A percentile compares a stretch with the other conserved stretches of the same genome.
phyloP scores from a whole-genome alignment of 1,140 invertebrate genomes.

The Nylanderia fulva region DNA sequence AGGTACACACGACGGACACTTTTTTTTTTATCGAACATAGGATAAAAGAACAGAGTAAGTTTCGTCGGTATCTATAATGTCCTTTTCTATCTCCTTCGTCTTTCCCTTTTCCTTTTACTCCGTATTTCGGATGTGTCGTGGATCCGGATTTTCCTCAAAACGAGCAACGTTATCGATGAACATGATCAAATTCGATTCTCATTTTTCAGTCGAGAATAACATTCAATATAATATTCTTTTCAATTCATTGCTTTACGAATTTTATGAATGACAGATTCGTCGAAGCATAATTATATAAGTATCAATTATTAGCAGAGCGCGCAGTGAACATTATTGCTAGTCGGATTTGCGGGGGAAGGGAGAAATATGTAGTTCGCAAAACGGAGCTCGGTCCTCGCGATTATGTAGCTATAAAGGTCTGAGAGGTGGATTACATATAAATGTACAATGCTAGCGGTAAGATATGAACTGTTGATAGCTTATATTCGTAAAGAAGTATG shows the following conservation, averaged over 20 bases:
- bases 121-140: slow-evolving; percentile 15
- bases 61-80: slow-evolving; percentile 17
- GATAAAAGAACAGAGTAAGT: slow-evolving; percentile 53
- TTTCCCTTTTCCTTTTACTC: slow-evolving; percentile 65
- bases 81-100: slow-evolving; percentile 52
- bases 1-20: slow-evolving; percentile 65
- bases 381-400: slow-evolving; percentile 46
- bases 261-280: not conserved
- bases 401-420: slow-evolving; percentile 16
- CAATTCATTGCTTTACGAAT: slow-evolving; percentile 8
- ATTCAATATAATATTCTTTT: slow-evolving; percentile 25
- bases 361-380: slow-evolving; percentile 51
- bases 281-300: slow-evolving; percentile 23
- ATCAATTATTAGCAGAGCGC: slow-evolving; percentile 18
- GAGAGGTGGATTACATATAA: slow-evolving; percentile 34
- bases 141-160: slow-evolving; percentile 24
- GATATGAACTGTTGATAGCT: slow-evolving; percentile 51
- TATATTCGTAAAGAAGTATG: slow-evolving; percentile 34
- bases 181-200: not conserved
- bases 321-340: slow-evolving; percentile 23
- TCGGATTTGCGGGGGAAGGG: slow-evolving; percentile 23
- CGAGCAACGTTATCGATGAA: slow-evolving; percentile 24
- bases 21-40: slow-evolving; percentile 57
- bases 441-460: slow-evolving; percentile 54
- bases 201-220: slow-evolving; percentile 16